A percentile compares a stretch with the other conserved stretches of the same genome.
phyloP scores from a whole-genome alignment of 2,113 vertebrate genomes.

The Emberiza fucata region DNA sequence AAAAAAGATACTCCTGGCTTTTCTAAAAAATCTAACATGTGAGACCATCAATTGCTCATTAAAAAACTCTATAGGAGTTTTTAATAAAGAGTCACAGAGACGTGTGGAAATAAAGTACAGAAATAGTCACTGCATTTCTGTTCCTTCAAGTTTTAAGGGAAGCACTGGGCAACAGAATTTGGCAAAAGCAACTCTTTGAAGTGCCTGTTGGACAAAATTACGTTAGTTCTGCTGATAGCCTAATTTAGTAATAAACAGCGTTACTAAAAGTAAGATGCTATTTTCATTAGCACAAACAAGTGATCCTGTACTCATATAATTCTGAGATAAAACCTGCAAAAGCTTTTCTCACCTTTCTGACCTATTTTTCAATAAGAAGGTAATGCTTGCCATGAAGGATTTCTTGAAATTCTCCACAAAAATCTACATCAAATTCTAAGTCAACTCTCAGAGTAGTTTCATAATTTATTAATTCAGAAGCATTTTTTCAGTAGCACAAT shows the following conservation, averaged over 20 bases:
- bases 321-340: background rate
- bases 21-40: background rate
- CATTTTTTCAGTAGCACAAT: background rate
- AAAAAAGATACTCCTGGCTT: background rate
- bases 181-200: background rate
- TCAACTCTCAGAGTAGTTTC: background rate
- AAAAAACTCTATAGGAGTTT: background rate
- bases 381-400: background rate
- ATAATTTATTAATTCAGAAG: background rate
- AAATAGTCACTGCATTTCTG: background rate
- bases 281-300: background rate
- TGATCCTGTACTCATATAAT: background rate
- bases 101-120: background rate
- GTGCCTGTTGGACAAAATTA: background rate
- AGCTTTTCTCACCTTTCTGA: background rate
- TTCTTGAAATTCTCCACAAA: background rate
- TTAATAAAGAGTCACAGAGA: background rate
- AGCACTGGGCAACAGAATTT: background rate
- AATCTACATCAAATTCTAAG: background rate
- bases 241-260: background rate
- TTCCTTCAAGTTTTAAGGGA: background rate
- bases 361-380: background rate
- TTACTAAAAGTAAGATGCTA: background rate
- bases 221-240: background rate
- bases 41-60: background rate